Evolutionary conservation across 2,113 vertebrate species (phyloP).

Genomic region (Brachionichthys hirsutus): DNA sequence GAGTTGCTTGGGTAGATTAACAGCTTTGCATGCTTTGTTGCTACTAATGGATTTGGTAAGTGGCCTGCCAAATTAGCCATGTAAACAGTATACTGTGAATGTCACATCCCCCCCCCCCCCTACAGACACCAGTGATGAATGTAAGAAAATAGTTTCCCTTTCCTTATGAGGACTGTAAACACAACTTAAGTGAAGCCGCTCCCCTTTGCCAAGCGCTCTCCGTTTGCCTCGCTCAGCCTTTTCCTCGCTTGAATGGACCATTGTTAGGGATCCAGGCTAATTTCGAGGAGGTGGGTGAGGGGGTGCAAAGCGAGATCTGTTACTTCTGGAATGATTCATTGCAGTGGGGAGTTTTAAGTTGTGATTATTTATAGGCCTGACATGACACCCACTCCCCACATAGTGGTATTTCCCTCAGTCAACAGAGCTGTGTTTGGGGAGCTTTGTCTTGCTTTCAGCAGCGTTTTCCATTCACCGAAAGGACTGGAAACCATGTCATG

Average conservation of each 20-base stretch:
- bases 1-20: constrained; percentile 35
- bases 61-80: constrained; percentile 34
- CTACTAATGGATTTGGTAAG: constrained; percentile 34
- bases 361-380: constrained; percentile 75
- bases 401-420: constrained; percentile 76
- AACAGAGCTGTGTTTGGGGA: constrained; percentile 72
- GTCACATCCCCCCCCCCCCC: constrained; percentile 4
- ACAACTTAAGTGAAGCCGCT: constrained; percentile 36
- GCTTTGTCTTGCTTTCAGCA: constrained; percentile 64
- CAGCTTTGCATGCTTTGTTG: constrained; percentile 29
- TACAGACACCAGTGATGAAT: constrained; percentile 23
- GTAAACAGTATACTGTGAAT: constrained; percentile 36
- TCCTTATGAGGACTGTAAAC: constrained; percentile 41
- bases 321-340: constrained; percentile 47
- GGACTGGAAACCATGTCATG: constrained; percentile 31
- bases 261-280: constrained; percentile 63
- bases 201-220: constrained; percentile 40
- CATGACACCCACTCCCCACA: constrained; percentile 70
- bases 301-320: constrained; percentile 33
- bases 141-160: constrained; percentile 28
- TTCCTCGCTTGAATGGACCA: constrained; percentile 50
- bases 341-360: constrained; percentile 53
- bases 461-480: constrained; percentile 52
- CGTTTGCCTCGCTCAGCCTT: constrained; percentile 18
- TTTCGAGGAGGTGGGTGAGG: constrained; percentile 26